Evolutionary conservation across 1,140 invertebrate species (phyloP), one percentile per base, ranked within the genome.

Genomic region (Drosophila ercepeae): DNA sequence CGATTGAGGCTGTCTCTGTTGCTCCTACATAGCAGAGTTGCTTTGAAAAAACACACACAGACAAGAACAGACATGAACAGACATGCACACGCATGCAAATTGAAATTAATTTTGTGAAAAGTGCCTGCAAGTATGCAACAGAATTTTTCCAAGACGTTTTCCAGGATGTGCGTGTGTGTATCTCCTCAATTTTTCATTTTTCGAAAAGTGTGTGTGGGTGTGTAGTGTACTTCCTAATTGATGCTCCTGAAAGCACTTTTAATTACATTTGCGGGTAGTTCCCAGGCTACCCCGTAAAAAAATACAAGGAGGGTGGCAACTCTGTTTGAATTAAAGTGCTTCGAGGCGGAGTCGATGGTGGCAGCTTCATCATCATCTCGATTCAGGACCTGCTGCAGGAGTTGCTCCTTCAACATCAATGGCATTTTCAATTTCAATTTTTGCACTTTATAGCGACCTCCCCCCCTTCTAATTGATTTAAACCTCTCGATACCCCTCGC

Each of bases 191-290:
- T 41, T 42, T 6, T 18, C 25, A 46, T 29, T 52, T 27, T 39
- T 16, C 5, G 16, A 13, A 23, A 58, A 23, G 29, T 70, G 41
- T 57, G 44, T 55, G 32, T 52, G 16, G 57, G 53, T 39, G 51
- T 53, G 45, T 41, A 54, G 41, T 68, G 52, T 55, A 73, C 64
- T 75, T 73, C 72, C 75, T 84, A 84, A 84, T 84, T 84, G 79
- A 84, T 70, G 79, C 58, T 69, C 75, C 65, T 75, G 74, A 84
- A 84, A 84, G 75, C 79, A 57, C 71, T 84, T 84, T 86, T 84
- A 84, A 84, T 84, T 84, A 84, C 79, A 86, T 84, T 84, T 84
- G 71, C 71, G 44, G 46, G 51, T 58, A 48, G 4, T 32, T 9
- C 23, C 46, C 11, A 25, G 8, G n/a, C n/a, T 25, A n/a, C 9